Conservation (phyloP, 2,797 vertebrate species). For the Uromys caudimaculatus region DNA sequence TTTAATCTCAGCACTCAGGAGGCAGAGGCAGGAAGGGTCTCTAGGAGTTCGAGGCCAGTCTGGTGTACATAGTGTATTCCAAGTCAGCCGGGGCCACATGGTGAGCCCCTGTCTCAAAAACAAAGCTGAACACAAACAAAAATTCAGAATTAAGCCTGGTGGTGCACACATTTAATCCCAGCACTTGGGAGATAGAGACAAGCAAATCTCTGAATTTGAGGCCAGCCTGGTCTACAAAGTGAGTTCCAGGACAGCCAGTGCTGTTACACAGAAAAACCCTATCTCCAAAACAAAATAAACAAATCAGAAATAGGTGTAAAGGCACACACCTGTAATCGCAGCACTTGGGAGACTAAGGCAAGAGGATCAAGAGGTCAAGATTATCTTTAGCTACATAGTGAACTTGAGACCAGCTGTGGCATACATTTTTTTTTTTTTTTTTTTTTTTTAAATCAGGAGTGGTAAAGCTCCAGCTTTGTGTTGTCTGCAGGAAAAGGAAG, state of each 20-base stretch:
- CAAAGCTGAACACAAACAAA: not conserved
- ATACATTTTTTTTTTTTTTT: not conserved
- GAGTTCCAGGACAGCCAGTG: not conserved
- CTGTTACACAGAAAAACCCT: not conserved
- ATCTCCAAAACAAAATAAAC: not conserved
- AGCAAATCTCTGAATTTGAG: not conserved
- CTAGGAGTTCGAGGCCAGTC: not conserved
- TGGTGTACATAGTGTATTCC: not conserved
- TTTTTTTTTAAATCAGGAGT: no score
- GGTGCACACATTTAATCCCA: not conserved
- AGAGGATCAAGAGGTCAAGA: not conserved
- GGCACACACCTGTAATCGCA: not conserved
- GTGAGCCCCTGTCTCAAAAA: not conserved
- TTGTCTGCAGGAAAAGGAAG: not conserved
- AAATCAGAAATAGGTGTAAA: not conserved
- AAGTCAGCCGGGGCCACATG: not conserved
- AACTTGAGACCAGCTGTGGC: not conserved
- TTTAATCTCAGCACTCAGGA: not conserved
- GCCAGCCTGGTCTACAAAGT: not conserved
- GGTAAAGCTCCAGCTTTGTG: slow-evolving; percentile 15
- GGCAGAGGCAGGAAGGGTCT: not conserved
- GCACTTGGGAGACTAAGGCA: not conserved
- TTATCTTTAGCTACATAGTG: not conserved
- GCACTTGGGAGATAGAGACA: not conserved
- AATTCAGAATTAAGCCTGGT: not conserved